Evolutionary conservation across 2,797 vertebrate species (phyloP), one percentile per base, ranked within the genome.

Genomic region (Thaleichthys pacificus): DNA sequence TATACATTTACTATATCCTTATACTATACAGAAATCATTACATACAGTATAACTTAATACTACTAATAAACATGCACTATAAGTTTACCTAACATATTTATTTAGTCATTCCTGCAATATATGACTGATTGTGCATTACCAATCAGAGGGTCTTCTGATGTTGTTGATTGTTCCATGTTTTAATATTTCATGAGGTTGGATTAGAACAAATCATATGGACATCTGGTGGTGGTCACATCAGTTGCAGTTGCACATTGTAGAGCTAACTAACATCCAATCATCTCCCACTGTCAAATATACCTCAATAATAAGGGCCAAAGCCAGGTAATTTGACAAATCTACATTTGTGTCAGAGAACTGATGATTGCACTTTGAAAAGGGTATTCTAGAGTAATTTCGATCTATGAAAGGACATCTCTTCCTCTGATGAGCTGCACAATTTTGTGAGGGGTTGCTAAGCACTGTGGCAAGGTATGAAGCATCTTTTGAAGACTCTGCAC

Each of bases 171-270:
- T 68, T 58, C 24, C 28, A 2, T n/a, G 58, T 3, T 61, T 47
- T 47, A 47, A 47, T 47, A 47, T 47, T 47, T 47, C 42, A 47
- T 47, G 42, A 47, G 62, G 61, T 65, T 79, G 76, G 73, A 83
- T 79, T 78, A 71, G 61, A 58, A 62, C 58, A 65, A 80, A 79
- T 84, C 66, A 68, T 57, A 70, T 35, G 61, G 61, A 72, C 69
- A 38, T 12, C 71, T 35, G 6, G 68, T 77, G 49, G 66, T 61
- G 58, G 58, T 12, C 22, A 22, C 22, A 9, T 58, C 56, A 58
- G 56, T 58, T 58, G 30, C 30, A 64, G 62, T 32, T 22, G 19
- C 19, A 38, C n/a, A 35, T 35, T 32, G 32, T 1, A 64, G 8
- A 21, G 32, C 61, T 64, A 19, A 42, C 61, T 38, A 19, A 42